These are phyloP conservation scores for Orycteropus afer DNA, from an alignment of 2,113 vertebrate species.

Conservation along the genomic window DNA sequence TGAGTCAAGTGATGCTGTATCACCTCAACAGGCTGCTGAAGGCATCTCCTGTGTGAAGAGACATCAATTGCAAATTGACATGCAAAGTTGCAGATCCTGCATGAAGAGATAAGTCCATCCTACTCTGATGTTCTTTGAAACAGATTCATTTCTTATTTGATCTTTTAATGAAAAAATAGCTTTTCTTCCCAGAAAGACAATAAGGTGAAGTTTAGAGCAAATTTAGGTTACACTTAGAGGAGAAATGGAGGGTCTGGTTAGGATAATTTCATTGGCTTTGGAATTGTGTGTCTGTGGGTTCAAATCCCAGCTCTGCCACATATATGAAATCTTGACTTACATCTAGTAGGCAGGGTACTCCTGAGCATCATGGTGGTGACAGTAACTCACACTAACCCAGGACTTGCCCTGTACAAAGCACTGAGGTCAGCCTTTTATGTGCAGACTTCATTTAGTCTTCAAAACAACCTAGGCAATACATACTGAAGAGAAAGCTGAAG, in stretches of 20 bases:
- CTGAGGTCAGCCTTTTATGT: neutral
- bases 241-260: neutral
- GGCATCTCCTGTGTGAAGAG: neutral
- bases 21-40: neutral
- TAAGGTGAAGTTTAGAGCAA: neutral
- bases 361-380: fast-evolving
- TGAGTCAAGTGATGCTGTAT: neutral
- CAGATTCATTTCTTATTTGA: neutral
- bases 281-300: neutral
- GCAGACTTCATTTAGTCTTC: neutral
- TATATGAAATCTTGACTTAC: neutral
- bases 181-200: neutral
- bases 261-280: neutral
- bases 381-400: fast-evolving
- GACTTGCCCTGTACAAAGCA: neutral
- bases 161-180: neutral
- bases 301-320: neutral
- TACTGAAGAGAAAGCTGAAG: neutral
- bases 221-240: neutral
- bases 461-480: neutral
- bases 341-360: neutral
- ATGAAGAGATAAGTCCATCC: fast-evolving
- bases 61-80: fast-evolving
- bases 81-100: too few species aligned
- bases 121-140: neutral